These are phyloP conservation scores for Pharmacophagus antenor DNA, from an alignment of 2,888 invertebrate species.

Conservation along the genomic window DNA sequence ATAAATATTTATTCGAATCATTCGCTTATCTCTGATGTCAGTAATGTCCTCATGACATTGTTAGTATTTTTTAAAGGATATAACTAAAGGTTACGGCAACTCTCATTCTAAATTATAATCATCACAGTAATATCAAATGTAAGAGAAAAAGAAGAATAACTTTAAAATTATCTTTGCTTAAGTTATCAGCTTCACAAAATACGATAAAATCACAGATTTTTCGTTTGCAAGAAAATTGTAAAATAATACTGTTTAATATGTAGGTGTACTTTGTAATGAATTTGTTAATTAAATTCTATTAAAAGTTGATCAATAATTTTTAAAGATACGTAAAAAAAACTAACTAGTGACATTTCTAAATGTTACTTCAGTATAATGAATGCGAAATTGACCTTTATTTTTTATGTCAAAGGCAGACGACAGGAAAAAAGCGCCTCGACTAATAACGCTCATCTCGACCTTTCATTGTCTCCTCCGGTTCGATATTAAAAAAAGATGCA, in stretches of 20 bases:
- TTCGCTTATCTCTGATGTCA: neutral
- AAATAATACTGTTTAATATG: too few relatives aligned
- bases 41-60: neutral
- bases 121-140: neutral
- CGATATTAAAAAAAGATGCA: slow-evolving; percentile 31
- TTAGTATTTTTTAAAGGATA: neutral
- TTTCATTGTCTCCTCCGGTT: slow-evolving; percentile 27
- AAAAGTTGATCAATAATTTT: too few relatives aligned
- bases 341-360: slow-evolving; percentile 25
- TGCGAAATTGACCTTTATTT: slow-evolving; percentile 27
- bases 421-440: slow-evolving; percentile 19
- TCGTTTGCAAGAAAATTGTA: neutral
- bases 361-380: slow-evolving; percentile 25
- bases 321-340: too few relatives aligned
- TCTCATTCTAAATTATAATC: too few relatives aligned
- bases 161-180: neutral
- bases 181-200: neutral
- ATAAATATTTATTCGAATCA: neutral
- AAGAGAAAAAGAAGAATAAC: neutral
- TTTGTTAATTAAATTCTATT: too few relatives aligned
- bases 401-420: slow-evolving; percentile 29
- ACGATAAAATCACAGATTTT: neutral
- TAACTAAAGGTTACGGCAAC: neutral
- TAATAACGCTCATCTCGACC: slow-evolving; percentile 29
- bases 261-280: too few relatives aligned